Evolutionary conservation across 2,113 vertebrate genomes (phyloP).

Genomic region (Scomber scombrus): DNA sequence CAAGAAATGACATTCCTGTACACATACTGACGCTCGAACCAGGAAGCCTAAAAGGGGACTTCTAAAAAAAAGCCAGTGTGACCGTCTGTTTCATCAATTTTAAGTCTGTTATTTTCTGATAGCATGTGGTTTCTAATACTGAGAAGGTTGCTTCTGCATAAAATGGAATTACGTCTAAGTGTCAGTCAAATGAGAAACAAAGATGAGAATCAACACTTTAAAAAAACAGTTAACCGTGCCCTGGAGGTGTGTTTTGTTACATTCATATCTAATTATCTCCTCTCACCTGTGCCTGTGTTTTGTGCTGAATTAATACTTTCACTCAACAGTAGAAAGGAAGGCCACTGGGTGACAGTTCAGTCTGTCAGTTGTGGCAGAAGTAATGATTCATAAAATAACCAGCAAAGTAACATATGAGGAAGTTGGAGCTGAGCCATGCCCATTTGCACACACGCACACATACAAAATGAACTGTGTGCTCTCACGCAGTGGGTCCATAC

Average conservation of each 20-base stretch:
- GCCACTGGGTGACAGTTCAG: neutral
- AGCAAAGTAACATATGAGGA: neutral
- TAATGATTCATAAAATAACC: neutral
- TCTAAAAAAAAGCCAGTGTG: slow-evolving; percentile 1
- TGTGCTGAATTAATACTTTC: neutral
- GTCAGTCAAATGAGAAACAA: neutral
- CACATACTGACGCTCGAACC: neutral
- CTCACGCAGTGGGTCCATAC: slow-evolving; percentile 34
- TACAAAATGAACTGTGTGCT: neutral
- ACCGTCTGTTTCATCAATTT: neutral
- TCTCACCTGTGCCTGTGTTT: neutral
- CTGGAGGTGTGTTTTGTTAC: neutral
- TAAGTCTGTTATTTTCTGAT: neutral
- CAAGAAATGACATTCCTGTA: slow-evolving; percentile 31
- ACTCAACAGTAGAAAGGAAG: neutral
- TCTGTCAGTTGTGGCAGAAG: neutral
- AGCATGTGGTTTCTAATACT: neutral
- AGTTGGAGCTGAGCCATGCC: neutral
- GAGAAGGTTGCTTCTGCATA: neutral
- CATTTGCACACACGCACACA: neutral
- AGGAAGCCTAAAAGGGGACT: slow-evolving; percentile 12
- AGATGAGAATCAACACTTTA: too few relatives aligned
- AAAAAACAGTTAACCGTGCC: neutral
- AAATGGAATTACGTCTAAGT: neutral
- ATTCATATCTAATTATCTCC: neutral